phyloP scores from a whole-genome alignment of 37 sponge, comb jelly and placozoan genomes.

The Aphrocallistes beatrix region DNA sequence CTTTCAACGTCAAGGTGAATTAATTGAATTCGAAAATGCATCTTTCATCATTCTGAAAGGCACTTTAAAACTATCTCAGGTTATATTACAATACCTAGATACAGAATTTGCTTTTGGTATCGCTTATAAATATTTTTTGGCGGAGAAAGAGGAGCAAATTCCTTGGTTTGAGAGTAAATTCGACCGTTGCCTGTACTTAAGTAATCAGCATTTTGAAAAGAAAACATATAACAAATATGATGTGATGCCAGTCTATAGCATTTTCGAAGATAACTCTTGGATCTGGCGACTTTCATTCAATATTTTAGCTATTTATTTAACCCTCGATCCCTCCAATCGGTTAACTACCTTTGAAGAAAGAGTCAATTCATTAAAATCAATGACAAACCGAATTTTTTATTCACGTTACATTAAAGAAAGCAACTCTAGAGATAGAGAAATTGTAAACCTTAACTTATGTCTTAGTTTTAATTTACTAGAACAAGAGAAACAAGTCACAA shows the following conservation, averaged over 20 bases:
- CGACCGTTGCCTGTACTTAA: not conserved
- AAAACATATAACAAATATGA: too few species aligned
- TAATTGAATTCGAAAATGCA: not conserved
- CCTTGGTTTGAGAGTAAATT: not conserved
- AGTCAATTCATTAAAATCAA: not conserved
- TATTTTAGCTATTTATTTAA: not conserved
- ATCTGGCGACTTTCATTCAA: not conserved
- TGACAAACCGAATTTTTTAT: not conserved
- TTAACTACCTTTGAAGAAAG: not conserved
- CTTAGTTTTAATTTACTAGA: too few species aligned
- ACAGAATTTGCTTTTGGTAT: not conserved
- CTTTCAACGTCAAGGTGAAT: not conserved
- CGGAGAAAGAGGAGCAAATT: not conserved
- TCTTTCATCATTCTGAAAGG: not conserved
- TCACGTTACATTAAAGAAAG: not conserved
- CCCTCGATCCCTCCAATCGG: too few species aligned
- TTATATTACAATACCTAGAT: not conserved
- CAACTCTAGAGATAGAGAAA: not conserved
- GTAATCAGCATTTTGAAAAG: too few species aligned
- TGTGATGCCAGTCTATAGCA: too few species aligned
- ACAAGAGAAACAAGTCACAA: too few species aligned
- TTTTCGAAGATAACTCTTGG: not conserved
- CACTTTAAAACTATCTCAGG: not conserved
- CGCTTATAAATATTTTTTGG: not conserved
- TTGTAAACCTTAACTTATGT: not conserved